phyloP scores from a whole-genome alignment of 2,797 vertebrate species.

The Cyclopterus lumpus region DNA sequence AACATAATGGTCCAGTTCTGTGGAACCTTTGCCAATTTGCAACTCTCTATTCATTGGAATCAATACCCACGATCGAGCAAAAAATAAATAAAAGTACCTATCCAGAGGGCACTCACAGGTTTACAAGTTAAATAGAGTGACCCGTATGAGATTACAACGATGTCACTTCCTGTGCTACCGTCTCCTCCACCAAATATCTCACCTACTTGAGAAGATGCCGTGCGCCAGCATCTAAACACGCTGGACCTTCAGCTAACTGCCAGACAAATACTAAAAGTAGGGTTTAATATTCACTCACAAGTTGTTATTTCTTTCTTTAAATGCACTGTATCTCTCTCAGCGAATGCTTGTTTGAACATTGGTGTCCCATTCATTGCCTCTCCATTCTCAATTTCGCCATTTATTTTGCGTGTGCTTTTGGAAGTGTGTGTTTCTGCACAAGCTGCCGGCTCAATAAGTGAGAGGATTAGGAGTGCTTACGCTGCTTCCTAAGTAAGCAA shows the following conservation, averaged over 20 bases:
- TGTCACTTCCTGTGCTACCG: constrained; percentile 36
- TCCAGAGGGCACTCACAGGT: background rate
- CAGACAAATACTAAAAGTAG: constrained; percentile 5
- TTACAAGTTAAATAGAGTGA: constrained; percentile 16
- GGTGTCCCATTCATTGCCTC: background rate
- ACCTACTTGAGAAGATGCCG: constrained; percentile 50
- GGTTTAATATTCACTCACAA: background rate
- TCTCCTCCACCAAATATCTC: constrained; percentile 48
- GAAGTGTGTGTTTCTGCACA: constrained; percentile 36
- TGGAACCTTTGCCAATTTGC: background rate
- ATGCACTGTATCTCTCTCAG: constrained; percentile 52
- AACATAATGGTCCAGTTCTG: constrained; percentile 1
- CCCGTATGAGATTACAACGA: background rate
- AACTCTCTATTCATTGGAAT: background rate
- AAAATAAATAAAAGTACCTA: background rate
- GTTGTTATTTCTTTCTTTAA: background rate
- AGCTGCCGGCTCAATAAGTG: constrained; percentile 49
- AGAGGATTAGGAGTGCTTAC: constrained; percentile 69
- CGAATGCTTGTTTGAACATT: background rate
- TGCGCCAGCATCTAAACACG: constrained; percentile 7
- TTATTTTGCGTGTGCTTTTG: constrained; percentile 5
- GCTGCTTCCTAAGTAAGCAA: constrained; percentile 62
- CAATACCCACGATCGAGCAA: background rate
- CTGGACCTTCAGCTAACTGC: background rate
- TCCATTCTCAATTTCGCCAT: constrained; percentile 2